phyloP scores from a whole-genome alignment of 2,113 vertebrate species.

The Periophthalmus modestus region DNA sequence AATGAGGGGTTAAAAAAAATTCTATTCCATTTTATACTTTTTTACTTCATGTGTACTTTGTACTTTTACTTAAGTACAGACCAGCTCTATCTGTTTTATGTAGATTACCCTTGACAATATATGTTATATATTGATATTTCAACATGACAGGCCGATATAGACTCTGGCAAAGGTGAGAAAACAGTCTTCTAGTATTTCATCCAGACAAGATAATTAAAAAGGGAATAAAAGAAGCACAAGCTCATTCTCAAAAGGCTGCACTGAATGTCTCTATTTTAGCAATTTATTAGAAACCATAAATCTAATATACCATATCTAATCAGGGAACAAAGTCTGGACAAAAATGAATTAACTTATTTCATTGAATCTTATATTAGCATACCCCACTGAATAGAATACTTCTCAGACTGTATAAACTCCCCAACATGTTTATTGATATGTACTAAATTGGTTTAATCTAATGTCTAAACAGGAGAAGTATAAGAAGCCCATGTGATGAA shows the following conservation, averaged over 20 bases:
- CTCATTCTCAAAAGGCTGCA: not conserved
- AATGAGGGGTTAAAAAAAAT: too few relatives aligned
- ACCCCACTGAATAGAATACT: not conserved
- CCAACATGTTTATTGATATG: not conserved
- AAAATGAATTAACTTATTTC: not conserved
- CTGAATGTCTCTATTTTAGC: not conserved
- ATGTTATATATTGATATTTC: not conserved
- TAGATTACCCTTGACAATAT: not conserved
- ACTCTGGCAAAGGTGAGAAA: not conserved
- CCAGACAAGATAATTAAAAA: not conserved
- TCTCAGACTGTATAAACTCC: not conserved
- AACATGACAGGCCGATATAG: not conserved
- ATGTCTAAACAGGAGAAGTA: constrained; percentile 12
- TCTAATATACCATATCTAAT: not conserved
- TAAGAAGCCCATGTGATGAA: constrained; percentile 13
- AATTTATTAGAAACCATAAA: not conserved
- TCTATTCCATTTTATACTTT: too few relatives aligned
- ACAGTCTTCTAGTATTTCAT: not conserved
- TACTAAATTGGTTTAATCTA: constrained; percentile 11
- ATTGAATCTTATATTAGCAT: too few relatives aligned
- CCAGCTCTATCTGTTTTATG: not conserved
- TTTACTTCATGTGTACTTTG: too few relatives aligned
- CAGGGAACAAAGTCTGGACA: not conserved
- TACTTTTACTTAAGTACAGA: not conserved
- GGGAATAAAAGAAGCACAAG: not conserved